phyloP scores from a whole-genome alignment of 2,888 invertebrate genomes.

The Apodemia duryi region DNA sequence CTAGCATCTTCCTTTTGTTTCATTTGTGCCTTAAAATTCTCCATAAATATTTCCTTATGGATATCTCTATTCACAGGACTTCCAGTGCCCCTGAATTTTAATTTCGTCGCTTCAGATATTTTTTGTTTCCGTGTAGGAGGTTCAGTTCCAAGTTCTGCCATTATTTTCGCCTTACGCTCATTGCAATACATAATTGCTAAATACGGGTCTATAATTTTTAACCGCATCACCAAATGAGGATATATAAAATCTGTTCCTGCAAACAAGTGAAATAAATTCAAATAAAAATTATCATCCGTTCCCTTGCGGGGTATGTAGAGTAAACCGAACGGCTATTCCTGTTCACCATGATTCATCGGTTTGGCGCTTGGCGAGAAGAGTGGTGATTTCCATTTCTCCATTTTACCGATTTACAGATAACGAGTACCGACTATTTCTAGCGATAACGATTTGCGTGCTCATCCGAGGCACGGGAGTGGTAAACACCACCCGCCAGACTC shows the following conservation, averaged over 20 bases:
- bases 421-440: too few species aligned
- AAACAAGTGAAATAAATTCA: conserved; percentile 21
- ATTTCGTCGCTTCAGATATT: conserved; percentile 37
- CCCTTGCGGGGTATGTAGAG: too few species aligned
- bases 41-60: conserved; percentile 24
- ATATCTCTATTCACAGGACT: conserved; percentile 38
- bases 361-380: too few species aligned
- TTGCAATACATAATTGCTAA: conserved; percentile 53
- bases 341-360: too few species aligned
- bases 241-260: conserved; percentile 36
- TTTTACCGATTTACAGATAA: too few species aligned
- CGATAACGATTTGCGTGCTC: too few species aligned
- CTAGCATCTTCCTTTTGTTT: conserved; percentile 20
- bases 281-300: too few species aligned
- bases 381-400: too few species aligned
- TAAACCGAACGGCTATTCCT: too few species aligned
- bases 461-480: too few species aligned
- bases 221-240: conserved; percentile 37
- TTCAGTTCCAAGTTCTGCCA: conserved; percentile 46
- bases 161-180: conserved; percentile 39
- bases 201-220: conserved; percentile 53
- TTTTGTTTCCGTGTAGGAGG: conserved; percentile 40
- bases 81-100: conserved; percentile 47
- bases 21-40: conserved; percentile 10
- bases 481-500: too few species aligned